phyloP scores from a whole-genome alignment of 2,888 invertebrate genomes.

The Apamea sordens region DNA sequence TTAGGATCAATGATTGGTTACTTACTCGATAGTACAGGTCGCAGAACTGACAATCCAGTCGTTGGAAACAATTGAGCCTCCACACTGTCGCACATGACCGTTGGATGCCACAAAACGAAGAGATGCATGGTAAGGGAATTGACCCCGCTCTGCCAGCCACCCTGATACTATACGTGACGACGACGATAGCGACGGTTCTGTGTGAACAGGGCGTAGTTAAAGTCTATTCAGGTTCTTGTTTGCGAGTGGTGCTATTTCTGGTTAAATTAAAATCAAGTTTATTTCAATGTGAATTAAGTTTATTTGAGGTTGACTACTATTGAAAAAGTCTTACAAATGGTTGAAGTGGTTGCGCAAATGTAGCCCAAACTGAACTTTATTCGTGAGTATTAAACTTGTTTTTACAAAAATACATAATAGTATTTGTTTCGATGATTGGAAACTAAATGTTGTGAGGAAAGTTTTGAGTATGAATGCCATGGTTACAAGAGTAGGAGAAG shows the following conservation, averaged over 20 bases:
- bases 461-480: too few relatives aligned
- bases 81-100: slow-evolving; percentile 2
- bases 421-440: not conserved
- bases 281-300: not conserved
- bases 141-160: slow-evolving; percentile 10
- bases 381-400: not conserved
- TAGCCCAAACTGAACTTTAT: not conserved
- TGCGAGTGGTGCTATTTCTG: not conserved
- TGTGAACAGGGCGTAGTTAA: not conserved
- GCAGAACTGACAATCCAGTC: not conserved
- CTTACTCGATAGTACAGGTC: not conserved
- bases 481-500: too few relatives aligned
- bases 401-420: not conserved
- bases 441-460: not conserved
- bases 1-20: not conserved
- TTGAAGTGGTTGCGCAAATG: not conserved
- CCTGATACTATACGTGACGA: slow-evolving; percentile 11
- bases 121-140: slow-evolving; percentile 9
- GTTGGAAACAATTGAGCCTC: slow-evolving; percentile 7
- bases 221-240: not conserved
- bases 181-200: not conserved
- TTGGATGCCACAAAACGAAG: not conserved
- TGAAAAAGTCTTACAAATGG: not conserved
- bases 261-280: not conserved
- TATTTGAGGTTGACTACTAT: not conserved